phyloP scores from a whole-genome alignment of 2,888 invertebrate genomes.

The Andrena camellia region DNA sequence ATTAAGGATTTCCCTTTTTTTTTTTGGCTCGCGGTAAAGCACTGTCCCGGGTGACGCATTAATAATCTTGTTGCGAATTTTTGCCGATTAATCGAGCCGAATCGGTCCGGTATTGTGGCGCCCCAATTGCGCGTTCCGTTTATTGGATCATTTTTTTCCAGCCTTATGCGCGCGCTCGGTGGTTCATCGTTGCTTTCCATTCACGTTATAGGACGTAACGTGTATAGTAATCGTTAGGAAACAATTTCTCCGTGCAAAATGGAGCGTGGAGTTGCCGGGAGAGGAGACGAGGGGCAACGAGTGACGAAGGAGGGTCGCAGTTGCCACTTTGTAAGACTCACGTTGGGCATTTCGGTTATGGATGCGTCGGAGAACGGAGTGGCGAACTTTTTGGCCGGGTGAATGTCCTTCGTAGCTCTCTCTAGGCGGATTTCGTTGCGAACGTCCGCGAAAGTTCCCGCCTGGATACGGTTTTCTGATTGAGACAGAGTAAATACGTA shows the following conservation, averaged over 20 bases:
- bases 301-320: slow-evolving; percentile 9
- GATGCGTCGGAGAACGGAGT: slow-evolving; percentile 3
- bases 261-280: neutral
- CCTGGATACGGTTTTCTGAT: slow-evolving; percentile 46
- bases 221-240: slow-evolving; percentile 9
- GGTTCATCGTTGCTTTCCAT: neutral
- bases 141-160: neutral
- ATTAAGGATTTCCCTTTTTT: slow-evolving; percentile 7
- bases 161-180: neutral
- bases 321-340: slow-evolving; percentile 36
- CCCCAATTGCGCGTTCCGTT: neutral
- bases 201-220: neutral
- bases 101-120: neutral
- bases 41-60: neutral
- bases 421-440: neutral
- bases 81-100: neutral
- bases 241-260: slow-evolving; percentile 14
- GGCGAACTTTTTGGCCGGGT: slow-evolving; percentile 18
- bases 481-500: slow-evolving; percentile 47
- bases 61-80: neutral
- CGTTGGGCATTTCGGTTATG: slow-evolving; percentile 22
- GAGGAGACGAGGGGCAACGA: neutral
- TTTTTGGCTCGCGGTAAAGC: neutral
- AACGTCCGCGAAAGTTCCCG: slow-evolving; percentile 5
- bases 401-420: slow-evolving; percentile 3